These are phyloP conservation scores for Cyprichromis sp. DNA, from an alignment of 2,113 vertebrate species.

Conservation along the genomic window DNA sequence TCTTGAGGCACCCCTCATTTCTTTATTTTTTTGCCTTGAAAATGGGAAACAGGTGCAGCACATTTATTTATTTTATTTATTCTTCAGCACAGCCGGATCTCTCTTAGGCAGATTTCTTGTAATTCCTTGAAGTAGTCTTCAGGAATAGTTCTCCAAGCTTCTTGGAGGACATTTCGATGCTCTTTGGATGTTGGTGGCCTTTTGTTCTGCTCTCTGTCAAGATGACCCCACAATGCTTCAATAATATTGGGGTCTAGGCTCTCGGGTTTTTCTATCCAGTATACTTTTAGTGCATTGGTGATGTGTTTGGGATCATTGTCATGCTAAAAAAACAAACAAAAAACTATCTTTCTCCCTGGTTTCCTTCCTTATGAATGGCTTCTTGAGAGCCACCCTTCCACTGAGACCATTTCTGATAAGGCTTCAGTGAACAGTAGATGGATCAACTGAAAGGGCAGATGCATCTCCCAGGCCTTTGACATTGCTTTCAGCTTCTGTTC, in stretches of 20 bases:
- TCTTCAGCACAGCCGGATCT: neutral
- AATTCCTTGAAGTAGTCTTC: neutral
- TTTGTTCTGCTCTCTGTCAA: neutral
- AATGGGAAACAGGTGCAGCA: neutral
- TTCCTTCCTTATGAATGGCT: neutral
- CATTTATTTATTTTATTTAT: neutral
- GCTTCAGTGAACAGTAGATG: neutral
- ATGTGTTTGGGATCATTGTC: neutral
- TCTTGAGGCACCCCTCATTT: neutral
- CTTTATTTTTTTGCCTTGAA: neutral
- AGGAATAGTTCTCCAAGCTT: neutral
- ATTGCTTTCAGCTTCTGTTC: neutral
- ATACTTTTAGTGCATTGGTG: neutral
- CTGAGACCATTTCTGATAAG: neutral
- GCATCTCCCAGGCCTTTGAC: neutral
- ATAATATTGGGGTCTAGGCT: neutral
- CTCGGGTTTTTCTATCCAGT: neutral
- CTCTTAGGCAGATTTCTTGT: neutral
- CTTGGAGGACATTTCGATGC: neutral
- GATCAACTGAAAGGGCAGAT: neutral
- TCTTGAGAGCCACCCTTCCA: neutral
- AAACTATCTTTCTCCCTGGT: neutral
- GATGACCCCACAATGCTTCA: neutral
- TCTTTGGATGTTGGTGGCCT: neutral
- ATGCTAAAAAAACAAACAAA: fast-evolving